A percentile compares a stretch with the other conserved stretches of the same genome.
These are phyloP conservation scores for Meteorus sp. DNA, from an alignment of 1,140 invertebrate genomes.

Conservation along the genomic window DNA sequence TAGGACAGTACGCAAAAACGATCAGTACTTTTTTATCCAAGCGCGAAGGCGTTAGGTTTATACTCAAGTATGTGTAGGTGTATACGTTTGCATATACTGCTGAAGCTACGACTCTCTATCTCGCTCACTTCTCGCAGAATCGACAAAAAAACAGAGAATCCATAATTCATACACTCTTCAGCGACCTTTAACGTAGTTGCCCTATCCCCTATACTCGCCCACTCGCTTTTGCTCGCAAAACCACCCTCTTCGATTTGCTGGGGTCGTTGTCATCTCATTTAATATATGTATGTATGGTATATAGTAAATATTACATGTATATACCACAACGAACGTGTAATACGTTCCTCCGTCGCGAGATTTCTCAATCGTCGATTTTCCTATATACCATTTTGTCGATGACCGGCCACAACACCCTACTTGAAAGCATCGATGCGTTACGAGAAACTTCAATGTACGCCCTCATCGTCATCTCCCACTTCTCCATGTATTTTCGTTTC, in stretches of 20 bases:
- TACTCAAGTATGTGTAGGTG: neutral
- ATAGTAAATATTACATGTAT: neutral
- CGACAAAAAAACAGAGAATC: slow-evolving; percentile 40
- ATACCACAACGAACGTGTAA: neutral
- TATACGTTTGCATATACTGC: neutral
- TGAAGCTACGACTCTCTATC: neutral
- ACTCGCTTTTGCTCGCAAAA: neutral
- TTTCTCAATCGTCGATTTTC: neutral
- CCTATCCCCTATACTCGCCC: neutral
- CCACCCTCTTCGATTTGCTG: neutral
- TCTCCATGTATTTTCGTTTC: too few species aligned
- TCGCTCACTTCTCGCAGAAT: slow-evolving; percentile 32
- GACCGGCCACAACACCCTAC: neutral
- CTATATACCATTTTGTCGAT: too few species aligned
- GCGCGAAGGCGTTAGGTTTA: neutral
- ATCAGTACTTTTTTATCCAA: neutral
- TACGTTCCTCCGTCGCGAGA: neutral
- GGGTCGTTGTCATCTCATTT: too few species aligned
- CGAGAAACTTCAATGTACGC: too few species aligned
- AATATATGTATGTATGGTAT: neutral
- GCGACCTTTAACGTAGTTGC: slow-evolving; percentile 28
- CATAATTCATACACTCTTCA: slow-evolving; percentile 45
- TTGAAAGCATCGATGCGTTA: neutral
- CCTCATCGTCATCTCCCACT: too few species aligned
- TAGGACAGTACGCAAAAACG: neutral